Base-by-base conservation (phyloP, 2,797 vertebrate species). In the Galaxias olidus region DNA sequence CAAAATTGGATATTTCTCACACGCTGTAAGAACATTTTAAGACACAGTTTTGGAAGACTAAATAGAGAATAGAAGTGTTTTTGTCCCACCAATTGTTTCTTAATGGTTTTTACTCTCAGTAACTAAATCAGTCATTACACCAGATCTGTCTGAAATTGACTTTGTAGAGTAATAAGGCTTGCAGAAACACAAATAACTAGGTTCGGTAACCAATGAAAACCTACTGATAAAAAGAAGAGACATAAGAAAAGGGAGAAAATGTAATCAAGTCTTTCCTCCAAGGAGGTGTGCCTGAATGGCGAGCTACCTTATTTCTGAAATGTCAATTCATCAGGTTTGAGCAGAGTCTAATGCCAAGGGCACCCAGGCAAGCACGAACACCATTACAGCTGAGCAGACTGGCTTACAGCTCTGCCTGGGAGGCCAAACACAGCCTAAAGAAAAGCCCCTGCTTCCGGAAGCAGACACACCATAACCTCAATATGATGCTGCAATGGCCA, bases 341-440 rank as follows among this genome's bases (percentile, higher is more conserved):
- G 66, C 52, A 69, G 49, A 51, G 30, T 72, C 76, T 89, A 88
- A 89, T 89, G 77, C 87, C 80, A 73, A 78, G 85, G 81, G 84
- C 87, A 87, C 76, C 75, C 75, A 77, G 80, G 76, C 77, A 84
- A 72, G 80, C 90, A 90, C 82, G 80, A 56, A 89, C 80, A 80
- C 87, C 82, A 88, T 90, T 88, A 87, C 68, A 80, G 81, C 77
- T 66, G 80, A 85, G 77, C 65, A 46, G 72, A 59, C 65, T 66
- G 73, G 79, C 30, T 30, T 30, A 30, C 30, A 30, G 30, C 71
- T 72, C 62, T 59, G 76, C 78, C 83, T 78, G 72, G 63, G 72
- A 82, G 79, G 68, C 75, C 74, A 71, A 69, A 76, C 83, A 77
- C 77, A 83, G 71, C 3, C 30, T 69, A 10, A 59, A 75, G 68